Evolutionary conservation across 2,888 invertebrate species (phyloP).

Genomic region (Myopa tessellatipennis): DNA sequence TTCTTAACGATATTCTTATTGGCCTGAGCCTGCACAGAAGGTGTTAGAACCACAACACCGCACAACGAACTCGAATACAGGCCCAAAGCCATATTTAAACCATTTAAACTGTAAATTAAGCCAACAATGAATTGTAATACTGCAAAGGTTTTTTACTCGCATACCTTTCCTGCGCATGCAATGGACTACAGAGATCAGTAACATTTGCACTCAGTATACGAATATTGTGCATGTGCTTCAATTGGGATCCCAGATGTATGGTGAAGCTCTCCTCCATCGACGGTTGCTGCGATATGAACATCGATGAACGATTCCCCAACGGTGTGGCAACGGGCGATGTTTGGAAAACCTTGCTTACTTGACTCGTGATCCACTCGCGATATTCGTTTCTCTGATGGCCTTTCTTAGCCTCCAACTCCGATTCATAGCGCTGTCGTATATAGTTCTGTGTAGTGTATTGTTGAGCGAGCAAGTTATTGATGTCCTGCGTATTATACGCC

Average conservation of each 20-base stretch:
- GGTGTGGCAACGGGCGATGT: slow-evolving; percentile 62
- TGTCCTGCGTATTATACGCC: slow-evolving; percentile 68
- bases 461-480: slow-evolving; percentile 83
- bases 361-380: slow-evolving; percentile 83
- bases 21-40: slow-evolving; percentile 64
- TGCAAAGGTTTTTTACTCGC: background rate
- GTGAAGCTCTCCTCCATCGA: slow-evolving; percentile 94
- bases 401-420: slow-evolving; percentile 84
- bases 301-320: slow-evolving; percentile 67
- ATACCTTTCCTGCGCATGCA: slow-evolving; percentile 68
- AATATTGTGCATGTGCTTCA: slow-evolving; percentile 98
- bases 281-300: slow-evolving; percentile 67
- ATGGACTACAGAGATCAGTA: slow-evolving; percentile 79
- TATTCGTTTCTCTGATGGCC: slow-evolving; percentile 89
- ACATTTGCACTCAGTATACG: slow-evolving; percentile 88
- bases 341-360: slow-evolving; percentile 65
- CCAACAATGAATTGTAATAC: background rate
- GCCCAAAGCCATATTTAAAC: slow-evolving; percentile 90
- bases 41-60: slow-evolving; percentile 84
- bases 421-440: slow-evolving; percentile 86
- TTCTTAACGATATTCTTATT: slow-evolving; percentile 66
- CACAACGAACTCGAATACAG: slow-evolving; percentile 92
- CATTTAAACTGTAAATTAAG: slow-evolving; percentile 60
- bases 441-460: slow-evolving; percentile 87
- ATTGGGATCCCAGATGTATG: slow-evolving; percentile 95